A percentile compares a stretch with the other conserved stretches of the same genome.
Conservation (phyloP, 37 sponge, comb jelly and placozoan species). For the Chondrilla cf. caribensis region DNA sequence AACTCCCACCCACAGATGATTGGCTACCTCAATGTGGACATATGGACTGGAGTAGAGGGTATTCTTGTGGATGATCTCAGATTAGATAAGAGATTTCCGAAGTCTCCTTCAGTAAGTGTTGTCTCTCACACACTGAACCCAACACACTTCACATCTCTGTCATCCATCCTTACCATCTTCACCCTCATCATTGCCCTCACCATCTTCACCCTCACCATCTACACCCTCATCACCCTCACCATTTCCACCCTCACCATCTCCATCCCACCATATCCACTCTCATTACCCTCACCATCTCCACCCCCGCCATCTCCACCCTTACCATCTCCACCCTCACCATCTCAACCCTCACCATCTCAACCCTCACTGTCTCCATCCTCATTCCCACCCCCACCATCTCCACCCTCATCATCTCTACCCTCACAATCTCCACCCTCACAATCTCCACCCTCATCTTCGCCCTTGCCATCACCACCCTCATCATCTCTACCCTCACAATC, state of each 20-base stretch:
- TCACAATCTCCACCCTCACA: not conserved
- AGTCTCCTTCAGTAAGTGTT: not conserved
- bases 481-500: not conserved
- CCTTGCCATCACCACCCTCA: not conserved
- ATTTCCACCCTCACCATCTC: not conserved
- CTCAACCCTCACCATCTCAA: not conserved
- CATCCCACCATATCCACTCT: not conserved
- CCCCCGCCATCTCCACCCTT: not conserved
- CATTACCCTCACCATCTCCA: not conserved
- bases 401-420: not conserved
- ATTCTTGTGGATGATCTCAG: not conserved
- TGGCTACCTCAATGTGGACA: slow-evolving; percentile 1
- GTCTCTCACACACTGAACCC: no score
- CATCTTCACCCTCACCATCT: not conserved
- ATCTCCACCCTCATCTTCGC: not conserved
- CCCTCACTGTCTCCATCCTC: no score
- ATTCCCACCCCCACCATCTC: not conserved
- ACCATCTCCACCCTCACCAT: not conserved
- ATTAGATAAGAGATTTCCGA: not conserved
- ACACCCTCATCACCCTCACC: not conserved
- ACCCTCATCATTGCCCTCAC: not conserved
- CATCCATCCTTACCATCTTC: not conserved
- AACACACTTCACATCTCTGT: not conserved
- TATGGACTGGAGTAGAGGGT: not conserved
- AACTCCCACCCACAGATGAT: not conserved